Evolutionary conservation across 2,113 vertebrate species (phyloP), one percentile per base, ranked within the genome.

Genomic region (Fukomys damarensis): DNA sequence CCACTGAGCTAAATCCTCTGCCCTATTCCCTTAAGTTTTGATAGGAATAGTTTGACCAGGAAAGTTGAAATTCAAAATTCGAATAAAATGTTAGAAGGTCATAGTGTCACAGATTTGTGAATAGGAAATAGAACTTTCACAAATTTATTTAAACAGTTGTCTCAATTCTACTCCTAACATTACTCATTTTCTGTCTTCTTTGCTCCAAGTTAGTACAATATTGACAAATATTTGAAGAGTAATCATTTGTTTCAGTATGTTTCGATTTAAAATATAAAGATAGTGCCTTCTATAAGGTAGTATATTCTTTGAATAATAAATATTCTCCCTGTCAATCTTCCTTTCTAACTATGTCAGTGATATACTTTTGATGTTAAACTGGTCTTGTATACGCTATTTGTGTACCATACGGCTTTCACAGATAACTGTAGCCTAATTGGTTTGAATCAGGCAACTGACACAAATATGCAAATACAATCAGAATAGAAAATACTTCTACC

Each of bases 341-440:
- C 85, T 97, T 90, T 96, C 82, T 97, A 97, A 96, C 96, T 96
- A 97, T 98, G 97, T 89, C 97, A 97, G 98, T 97, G 80, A 63
- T 97, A 96, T 61, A 92, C 79, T 96, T 96, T 94, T 97, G 96
- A 97, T 98, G 56, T 98, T 98, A 97, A 98, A 98, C 97, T 97
- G 93, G 77, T 83, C 84, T 96, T 89, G 74, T 89, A 41, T 35
- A 0, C 92, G 97, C 97, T 98, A 98, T 98, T 98, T 97, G 76
- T 77, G n/a, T 91, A 95, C 96, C 98, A 96, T 97, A 97, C 98
- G 97, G 96, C 98, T 98, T 98, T 98, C 93, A 98, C 94, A 98
- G 98, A 98, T 98, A 98, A 98, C 95, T 76, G 14, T 86, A 84
- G 70, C 96, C 93, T 98, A 98, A 98, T 98, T 98, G 97, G 96